Conservation (phyloP, 2,888 invertebrate species). For the Linyphia triangularis region DNA sequence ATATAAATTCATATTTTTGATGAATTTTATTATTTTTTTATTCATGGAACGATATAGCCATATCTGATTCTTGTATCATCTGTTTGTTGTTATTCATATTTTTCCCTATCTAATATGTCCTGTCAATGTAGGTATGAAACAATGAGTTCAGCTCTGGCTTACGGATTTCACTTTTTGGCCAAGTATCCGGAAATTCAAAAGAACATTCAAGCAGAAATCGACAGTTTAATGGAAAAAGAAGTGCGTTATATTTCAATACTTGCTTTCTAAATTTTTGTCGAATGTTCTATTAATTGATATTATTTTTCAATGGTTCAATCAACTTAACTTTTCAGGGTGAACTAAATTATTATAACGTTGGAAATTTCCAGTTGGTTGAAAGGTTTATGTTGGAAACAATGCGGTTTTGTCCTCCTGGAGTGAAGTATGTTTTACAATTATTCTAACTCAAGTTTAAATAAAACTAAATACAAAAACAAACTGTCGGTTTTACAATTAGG, state of each 20-base stretch:
- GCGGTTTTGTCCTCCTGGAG: slow-evolving; percentile 48
- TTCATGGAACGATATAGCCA: too few relatives aligned
- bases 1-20: too few relatives aligned
- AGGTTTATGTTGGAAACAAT: slow-evolving; percentile 51
- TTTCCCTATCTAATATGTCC: neutral
- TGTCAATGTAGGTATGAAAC: slow-evolving; percentile 81
- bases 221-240: slow-evolving; percentile 12
- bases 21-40: too few relatives aligned
- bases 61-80: too few relatives aligned
- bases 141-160: slow-evolving; percentile 81
- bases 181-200: slow-evolving; percentile 80
- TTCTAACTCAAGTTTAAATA: too few relatives aligned
- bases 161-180: slow-evolving; percentile 81
- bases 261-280: neutral
- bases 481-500: too few relatives aligned
- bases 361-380: slow-evolving; percentile 29
- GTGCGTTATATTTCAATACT: slow-evolving; percentile 9
- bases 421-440: slow-evolving; percentile 29
- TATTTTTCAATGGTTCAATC: neutral
- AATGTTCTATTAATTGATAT: neutral
- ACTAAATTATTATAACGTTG: slow-evolving; percentile 34
- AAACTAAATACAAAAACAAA: too few relatives aligned
- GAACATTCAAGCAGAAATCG: slow-evolving; percentile 72
- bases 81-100: too few relatives aligned
- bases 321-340: neutral